These are phyloP conservation scores for Meiosimyza platycephala DNA, from an alignment of 2,888 invertebrate genomes.

Conservation along the genomic window DNA sequence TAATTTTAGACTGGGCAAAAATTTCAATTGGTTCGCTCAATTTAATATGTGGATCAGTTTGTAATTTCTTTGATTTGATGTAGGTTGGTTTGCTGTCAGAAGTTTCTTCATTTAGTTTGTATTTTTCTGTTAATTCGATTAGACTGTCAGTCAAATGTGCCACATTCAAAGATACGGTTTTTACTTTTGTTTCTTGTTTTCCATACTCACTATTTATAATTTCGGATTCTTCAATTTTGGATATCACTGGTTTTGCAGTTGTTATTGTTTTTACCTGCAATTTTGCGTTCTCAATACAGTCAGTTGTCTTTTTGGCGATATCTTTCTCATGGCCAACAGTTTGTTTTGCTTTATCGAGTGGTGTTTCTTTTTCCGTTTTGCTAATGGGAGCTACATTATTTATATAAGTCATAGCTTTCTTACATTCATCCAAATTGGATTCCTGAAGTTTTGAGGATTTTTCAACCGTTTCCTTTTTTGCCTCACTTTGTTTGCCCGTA, in stretches of 20 bases:
- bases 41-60: background rate
- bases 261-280: conserved; percentile 22
- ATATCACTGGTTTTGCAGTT: background rate
- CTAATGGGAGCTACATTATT: background rate
- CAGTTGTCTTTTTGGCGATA: conserved; percentile 40
- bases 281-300: conserved; percentile 21
- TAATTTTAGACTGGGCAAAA: background rate
- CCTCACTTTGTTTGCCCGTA: no score
- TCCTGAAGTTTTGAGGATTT: no score
- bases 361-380: conserved; percentile 22
- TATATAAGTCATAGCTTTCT: no score
- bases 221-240: background rate
- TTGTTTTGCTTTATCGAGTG: conserved; percentile 17
- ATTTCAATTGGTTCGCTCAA: conserved; percentile 16
- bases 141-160: conserved; percentile 45
- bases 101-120: background rate
- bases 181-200: conserved; percentile 5
- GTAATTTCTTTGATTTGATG: background rate
- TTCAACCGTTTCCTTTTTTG: no score
- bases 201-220: background rate
- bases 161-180: conserved; percentile 44
- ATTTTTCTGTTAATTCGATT: conserved; percentile 37
- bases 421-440: no score
- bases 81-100: background rate
- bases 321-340: conserved; percentile 28